Conservation (phyloP, 2,113 vertebrate genomes). For the Stigmatopora argus region DNA sequence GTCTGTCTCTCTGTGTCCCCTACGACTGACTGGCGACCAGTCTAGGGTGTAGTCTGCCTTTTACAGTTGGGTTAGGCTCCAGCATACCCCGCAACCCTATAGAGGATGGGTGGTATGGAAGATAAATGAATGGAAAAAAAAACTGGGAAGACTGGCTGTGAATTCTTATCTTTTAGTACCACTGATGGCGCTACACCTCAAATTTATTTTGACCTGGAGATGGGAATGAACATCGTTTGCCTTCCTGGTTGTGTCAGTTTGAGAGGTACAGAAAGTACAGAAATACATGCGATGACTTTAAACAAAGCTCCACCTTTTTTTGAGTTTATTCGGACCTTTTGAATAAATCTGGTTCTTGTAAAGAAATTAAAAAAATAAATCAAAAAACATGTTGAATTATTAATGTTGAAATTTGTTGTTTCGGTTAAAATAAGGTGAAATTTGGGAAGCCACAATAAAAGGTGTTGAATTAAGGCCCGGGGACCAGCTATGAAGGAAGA, state of each 20-base stretch:
- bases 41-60: too few species aligned
- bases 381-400: background rate
- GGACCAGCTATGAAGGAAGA: background rate
- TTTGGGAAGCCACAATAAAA: background rate
- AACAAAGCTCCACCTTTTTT: background rate
- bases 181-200: background rate
- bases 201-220: background rate
- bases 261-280: background rate
- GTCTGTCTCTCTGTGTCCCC: too few species aligned
- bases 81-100: too few species aligned
- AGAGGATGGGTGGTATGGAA: too few species aligned
- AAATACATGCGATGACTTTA: background rate
- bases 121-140: too few species aligned
- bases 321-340: background rate
- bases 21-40: too few species aligned
- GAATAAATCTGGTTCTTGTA: background rate
- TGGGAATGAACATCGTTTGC: background rate
- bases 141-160: too few species aligned
- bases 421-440: background rate
- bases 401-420: background rate
- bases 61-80: too few species aligned
- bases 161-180: too few species aligned
- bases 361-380: background rate
- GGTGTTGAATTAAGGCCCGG: background rate
- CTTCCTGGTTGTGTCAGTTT: background rate